Base-by-base conservation (phyloP, 2,797 vertebrate genomes). In the Clarias pachynema region DNA sequence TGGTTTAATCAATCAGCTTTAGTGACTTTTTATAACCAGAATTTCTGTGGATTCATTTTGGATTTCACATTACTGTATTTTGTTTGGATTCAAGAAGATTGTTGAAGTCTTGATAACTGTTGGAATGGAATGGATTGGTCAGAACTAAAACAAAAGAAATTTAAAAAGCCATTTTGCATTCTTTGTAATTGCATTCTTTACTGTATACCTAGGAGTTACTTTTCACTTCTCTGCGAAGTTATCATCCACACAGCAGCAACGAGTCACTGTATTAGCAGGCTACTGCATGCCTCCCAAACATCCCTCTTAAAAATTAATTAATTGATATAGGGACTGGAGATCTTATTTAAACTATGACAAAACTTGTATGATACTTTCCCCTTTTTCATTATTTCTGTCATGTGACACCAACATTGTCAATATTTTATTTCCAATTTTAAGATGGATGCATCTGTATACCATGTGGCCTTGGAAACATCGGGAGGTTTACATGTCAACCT, bases 391-490 rank as follows among this genome's bases (percentile, higher is more conserved):
- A 34, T 34, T 77, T 56, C 26, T 24, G 53, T 60, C 57, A 75
- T 57, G 75, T 78, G 29, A 60, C 37, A 31, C 26, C 49, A 75
- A 18, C 0, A 2, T 59, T 57, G 31, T 78, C 53, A n/a, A 78
- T n/a, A 78, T 78, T 60, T 77, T 57, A 77, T 77, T 60, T 78
- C 22, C 56, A 78, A 78, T 78, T 37, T 60, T 60, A 12, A 78
- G 57, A n/a, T 37, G 75, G 56, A 15, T 31, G 34, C 56, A 60
- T 31, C 20, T 15, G 31, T 22, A 79, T 62, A 44, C 9, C 20
- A 24, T 34, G 29, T 37, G 56, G 56, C 29, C 24, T 79, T 79
- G 77, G 20, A 40, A n/a, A 79, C 24, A 26, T 62, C 22, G 2
- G 15, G 12, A 79, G 57, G n/a, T 62, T 6, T 26, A 79, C 34